These are phyloP conservation scores for Neodiprion pinetum DNA, from an alignment of 1,140 invertebrate genomes.

Conservation along the genomic window DNA sequence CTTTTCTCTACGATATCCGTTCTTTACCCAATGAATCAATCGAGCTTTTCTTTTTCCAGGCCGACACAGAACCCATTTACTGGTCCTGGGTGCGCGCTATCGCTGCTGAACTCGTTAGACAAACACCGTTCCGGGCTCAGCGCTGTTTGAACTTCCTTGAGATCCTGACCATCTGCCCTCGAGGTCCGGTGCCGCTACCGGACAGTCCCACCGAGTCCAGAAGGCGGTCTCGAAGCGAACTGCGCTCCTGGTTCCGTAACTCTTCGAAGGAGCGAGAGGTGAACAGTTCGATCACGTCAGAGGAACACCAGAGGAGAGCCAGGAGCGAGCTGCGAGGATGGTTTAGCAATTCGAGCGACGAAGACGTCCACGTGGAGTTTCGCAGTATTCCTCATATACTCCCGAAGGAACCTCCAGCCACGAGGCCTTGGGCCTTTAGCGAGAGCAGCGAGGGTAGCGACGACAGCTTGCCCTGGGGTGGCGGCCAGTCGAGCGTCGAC, in stretches of 20 bases:
- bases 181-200: conserved; percentile 46
- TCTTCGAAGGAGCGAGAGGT: conserved; percentile 35
- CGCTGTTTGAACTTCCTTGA: conserved; percentile 57
- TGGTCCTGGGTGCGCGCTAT: conserved; percentile 70
- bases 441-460: conserved; percentile 61
- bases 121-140: conserved; percentile 67
- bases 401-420: conserved; percentile 31
- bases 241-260: conserved; percentile 52
- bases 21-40: not conserved
- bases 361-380: conserved; percentile 52
- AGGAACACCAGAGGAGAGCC: conserved; percentile 43
- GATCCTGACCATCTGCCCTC: conserved; percentile 56
- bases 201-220: conserved; percentile 51
- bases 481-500: conserved; percentile 42
- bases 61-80: conserved; percentile 64
- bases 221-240: conserved; percentile 54
- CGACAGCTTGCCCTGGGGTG: conserved; percentile 54
- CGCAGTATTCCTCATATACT: conserved; percentile 39
- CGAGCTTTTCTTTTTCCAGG: conserved; percentile 56
- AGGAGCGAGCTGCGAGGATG: conserved; percentile 55
- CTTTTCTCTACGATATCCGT: no score
- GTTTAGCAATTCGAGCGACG: conserved; percentile 59
- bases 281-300: conserved; percentile 33
- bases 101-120: conserved; percentile 68
- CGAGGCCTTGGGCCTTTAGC: conserved; percentile 53